phyloP scores from a whole-genome alignment of 1,140 invertebrate species.

The Pissodes strobi region DNA sequence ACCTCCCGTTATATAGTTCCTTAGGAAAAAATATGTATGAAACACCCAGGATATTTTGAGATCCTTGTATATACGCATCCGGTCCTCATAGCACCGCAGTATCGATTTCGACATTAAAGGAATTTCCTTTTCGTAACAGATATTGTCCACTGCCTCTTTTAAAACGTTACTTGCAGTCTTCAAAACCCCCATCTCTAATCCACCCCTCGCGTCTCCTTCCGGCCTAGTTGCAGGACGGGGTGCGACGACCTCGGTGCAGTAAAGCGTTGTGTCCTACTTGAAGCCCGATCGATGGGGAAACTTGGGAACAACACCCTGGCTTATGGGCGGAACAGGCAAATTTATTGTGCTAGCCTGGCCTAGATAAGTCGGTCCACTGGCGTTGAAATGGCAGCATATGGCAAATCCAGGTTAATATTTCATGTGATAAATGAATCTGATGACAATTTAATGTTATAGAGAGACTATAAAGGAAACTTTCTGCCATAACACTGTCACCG shows the following conservation, averaged over 20 bases:
- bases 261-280: constrained; percentile 10
- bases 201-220: not conserved
- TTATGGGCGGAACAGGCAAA: not conserved
- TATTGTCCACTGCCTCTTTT: not conserved
- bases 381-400: not conserved
- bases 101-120: no score
- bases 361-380: not conserved
- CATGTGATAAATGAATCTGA: no score
- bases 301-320: constrained; percentile 2
- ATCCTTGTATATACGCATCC: no score
- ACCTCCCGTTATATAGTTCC: no score
- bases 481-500: no score
- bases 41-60: no score
- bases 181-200: not conserved
- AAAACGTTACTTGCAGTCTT: not conserved
- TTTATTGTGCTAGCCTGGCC: not conserved
- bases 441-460: no score
- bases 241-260: not conserved
- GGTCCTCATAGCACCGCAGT: no score
- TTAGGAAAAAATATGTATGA: no score
- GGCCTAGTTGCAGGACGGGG: constrained; percentile 7
- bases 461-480: no score
- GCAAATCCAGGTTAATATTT: no score
- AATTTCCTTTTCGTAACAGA: not conserved
- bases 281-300: not conserved